These are phyloP conservation scores for Atta colombica DNA, from an alignment of 1,140 invertebrate species.

Conservation along the genomic window DNA sequence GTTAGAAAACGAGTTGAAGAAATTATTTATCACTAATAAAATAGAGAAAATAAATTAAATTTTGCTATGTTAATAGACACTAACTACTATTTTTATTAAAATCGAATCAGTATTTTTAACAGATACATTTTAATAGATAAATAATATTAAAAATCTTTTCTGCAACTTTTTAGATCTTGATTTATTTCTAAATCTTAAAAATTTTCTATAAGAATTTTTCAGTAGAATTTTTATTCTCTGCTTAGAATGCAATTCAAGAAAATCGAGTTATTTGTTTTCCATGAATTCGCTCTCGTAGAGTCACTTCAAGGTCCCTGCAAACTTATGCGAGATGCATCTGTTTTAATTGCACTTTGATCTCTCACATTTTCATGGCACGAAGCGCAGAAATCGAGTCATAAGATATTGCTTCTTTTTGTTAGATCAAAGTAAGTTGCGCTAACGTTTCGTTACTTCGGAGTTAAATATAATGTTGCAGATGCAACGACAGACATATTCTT, in stretches of 20 bases:
- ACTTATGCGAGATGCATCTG: slow-evolving; percentile 26
- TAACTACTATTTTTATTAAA: background rate
- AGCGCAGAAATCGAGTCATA: slow-evolving; percentile 20
- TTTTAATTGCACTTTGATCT: slow-evolving; percentile 29
- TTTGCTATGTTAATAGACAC: too few species aligned
- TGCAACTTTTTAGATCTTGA: background rate
- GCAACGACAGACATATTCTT: background rate
- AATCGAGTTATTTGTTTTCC: background rate
- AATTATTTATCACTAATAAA: background rate
- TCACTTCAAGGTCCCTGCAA: slow-evolving; percentile 17
- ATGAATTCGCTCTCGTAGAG: background rate
- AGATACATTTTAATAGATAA: background rate
- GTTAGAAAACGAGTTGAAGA: background rate
- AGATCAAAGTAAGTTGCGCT: background rate
- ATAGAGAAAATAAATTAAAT: background rate
- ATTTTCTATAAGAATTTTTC: background rate
- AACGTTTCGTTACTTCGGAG: background rate
- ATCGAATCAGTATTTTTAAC: background rate
- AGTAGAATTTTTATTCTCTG: background rate
- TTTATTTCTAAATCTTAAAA: background rate
- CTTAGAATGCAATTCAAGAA: background rate
- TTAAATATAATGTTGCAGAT: background rate
- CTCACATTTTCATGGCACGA: background rate
- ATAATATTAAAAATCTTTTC: background rate
- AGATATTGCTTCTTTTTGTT: slow-evolving; percentile 33